Base-by-base conservation (phyloP, 2,113 vertebrate species). In the Panurus biarmicus region DNA sequence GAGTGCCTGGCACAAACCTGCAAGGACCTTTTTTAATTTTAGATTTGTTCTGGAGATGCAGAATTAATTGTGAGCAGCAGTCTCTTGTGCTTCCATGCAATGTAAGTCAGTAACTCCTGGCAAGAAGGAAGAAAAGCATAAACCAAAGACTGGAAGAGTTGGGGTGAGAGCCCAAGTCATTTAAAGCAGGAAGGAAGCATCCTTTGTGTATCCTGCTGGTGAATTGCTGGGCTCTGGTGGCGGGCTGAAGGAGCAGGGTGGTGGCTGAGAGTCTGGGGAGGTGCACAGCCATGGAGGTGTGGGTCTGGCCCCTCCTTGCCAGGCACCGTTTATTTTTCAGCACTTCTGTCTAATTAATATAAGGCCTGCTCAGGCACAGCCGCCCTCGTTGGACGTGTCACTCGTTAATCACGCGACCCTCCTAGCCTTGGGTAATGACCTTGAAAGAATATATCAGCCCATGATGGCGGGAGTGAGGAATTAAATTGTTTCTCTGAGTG, bases 391-490 rank as follows among this genome's bases (percentile, higher is more conserved):
- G 98, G 98, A 98, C 98, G 96, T 99, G 99, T 99, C 99, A 98
- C 98, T 99, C 99, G 98, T 99, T 99, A 99, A 99, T 99, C 99
- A 99, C 97, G 96, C 98, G 99, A 99, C 99, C 99, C 98, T 99
- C 98, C 97, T 98, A 98, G 98, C 98, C 98, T 98, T 98, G 98
- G 98, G 99, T 99, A 99, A 99, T 99, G 99, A 99, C 99, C 99
- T 99, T 99, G 99, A 98, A 99, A 99, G 98, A 98, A 98, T 98
- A 99, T 99, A 99, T 99, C 99, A 99, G 98, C 98, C 99, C 98
- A 98, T 98, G 99, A 99, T 99, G 98, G 98, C 98, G 98, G 98
- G 98, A 98, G 99, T 98, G 98, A 98, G 98, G 98, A 99, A 99
- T 99, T 99, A 98, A 99, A 99, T 99, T 99, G 99, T 99, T 99